phyloP scores from a whole-genome alignment of 2,797 vertebrate genomes.

The Melanotaenia nigrans region DNA sequence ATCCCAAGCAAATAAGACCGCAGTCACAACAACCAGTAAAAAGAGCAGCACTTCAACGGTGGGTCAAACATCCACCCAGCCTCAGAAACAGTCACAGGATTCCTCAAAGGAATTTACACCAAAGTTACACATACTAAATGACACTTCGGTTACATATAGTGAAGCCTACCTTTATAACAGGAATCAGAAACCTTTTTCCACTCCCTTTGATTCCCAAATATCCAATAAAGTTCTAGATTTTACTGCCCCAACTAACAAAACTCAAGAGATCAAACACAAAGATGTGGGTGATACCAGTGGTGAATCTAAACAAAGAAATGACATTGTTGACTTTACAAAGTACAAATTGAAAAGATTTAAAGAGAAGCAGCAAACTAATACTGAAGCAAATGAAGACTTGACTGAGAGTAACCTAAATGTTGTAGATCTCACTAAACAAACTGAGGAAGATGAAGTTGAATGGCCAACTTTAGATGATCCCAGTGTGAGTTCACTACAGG shows the following conservation, averaged over 20 bases:
- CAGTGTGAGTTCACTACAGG: slow-evolving; percentile 7
- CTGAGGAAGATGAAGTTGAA: slow-evolving; percentile 63
- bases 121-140: slow-evolving; percentile 73
- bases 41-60: slow-evolving; percentile 2
- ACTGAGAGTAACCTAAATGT: slow-evolving; percentile 22
- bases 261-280: slow-evolving; percentile 40
- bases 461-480: slow-evolving; percentile 37
- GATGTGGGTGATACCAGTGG: background rate
- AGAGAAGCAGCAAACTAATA: slow-evolving; percentile 55
- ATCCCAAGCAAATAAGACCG: slow-evolving; percentile 39
- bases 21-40: slow-evolving; percentile 30
- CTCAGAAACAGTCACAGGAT: slow-evolving; percentile 39
- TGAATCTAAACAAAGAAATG: slow-evolving; percentile 30
- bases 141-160: slow-evolving; percentile 39
- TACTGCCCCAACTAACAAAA: slow-evolving; percentile 61
- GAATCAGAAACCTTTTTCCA: slow-evolving; percentile 33
- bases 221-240: slow-evolving; percentile 78
- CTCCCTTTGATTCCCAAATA: slow-evolving; percentile 42
- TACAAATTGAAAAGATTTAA: slow-evolving; percentile 73
- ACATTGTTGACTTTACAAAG: slow-evolving; percentile 79
- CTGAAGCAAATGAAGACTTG: slow-evolving; percentile 10
- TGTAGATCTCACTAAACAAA: slow-evolving; percentile 78
- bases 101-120: slow-evolving; percentile 41
- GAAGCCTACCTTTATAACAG: slow-evolving; percentile 68
- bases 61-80: slow-evolving; percentile 14